Evolutionary conservation across 2,797 vertebrate genomes (phyloP), one percentile per base, ranked within the genome.

Genomic region (Sebastes itinus): DNA sequence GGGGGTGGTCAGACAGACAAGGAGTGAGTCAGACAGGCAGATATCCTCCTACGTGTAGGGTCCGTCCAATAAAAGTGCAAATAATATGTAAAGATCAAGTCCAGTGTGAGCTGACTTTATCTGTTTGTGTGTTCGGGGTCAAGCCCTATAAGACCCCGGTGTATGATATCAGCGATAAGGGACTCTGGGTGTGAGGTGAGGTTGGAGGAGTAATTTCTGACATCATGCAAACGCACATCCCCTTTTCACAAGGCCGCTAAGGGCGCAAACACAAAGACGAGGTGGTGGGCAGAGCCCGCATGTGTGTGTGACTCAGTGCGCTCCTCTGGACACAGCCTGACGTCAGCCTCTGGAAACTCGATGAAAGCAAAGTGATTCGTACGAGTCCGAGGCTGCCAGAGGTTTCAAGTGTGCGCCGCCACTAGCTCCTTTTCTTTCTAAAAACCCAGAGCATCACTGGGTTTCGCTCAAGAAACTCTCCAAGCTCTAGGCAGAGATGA

Each of bases 1-100:
- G 90, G 92, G 89, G 92, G 92, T 91, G 92, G 90, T 94, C 92
- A 94, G 93, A 90, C 93, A 91, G 92, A 93, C 91, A 80, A 78
- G 88, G 83, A 90, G 85, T 94, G 91, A 94, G 89, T 93, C 91
- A 93, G 89, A 91, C 80, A 79, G 80, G 81, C 82, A 91, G 78
- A 92, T 84, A 88, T 89, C 90, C 92, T 93, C 93, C 93, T 89
- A 94, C 94, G 88, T 88, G 78, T 52, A 64, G 69, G 46, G 86
- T 78, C 87, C 71, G 59, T 89, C 87, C 82, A 89, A 92, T 87
- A 85, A 80, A 93, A 86, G 84, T 83, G 82, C 89, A 88, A 89
- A 88, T 82, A 77, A 88, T 75, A 82, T 74, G 65, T 71, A 59
- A 77, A 85, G 88, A 91, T 85, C 67, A 77, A 77, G 77, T 60